Evolutionary conservation across 2,113 vertebrate genomes (phyloP), one percentile per base, ranked within the genome.

Genomic region (Ellobius talpinus): DNA sequence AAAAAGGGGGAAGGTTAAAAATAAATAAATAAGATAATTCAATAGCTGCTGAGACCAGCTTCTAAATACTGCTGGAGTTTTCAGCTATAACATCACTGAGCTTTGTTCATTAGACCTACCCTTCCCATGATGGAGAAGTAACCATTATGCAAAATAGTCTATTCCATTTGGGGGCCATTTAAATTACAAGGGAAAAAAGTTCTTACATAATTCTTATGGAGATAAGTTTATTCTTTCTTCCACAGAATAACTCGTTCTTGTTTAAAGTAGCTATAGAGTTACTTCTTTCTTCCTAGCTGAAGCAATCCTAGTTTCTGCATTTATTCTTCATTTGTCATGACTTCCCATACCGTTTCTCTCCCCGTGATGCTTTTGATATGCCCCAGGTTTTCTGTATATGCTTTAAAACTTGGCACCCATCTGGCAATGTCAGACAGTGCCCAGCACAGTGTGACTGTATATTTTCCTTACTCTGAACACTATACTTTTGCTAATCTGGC

Each of bases 401-500:
- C 82, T 61, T 87, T 92, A 52, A 94, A 63, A 52, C 36, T 93
- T 94, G 84, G 74, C 50, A 58, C 13, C 50, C 29, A 10, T 82
- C 55, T 73, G 76, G 16, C 65, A 81, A 21, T 85, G 23, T 84
- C 63, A 82, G 39, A 91, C 45, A 92, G 63, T 24, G 39, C 4
- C 11, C 12, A 81, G 4, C 63, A 50, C 23, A 89, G 47, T 21
- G 14, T 19, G 14, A 29, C 55, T 78, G 0, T 68, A 21, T 74
- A 10, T 88, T 87, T 68, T 16, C 47, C 74, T 85, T 94, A 82
- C 85, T 86, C 74, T 91, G 93, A 84, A 93, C 47, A 81, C 84
- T 89, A 21, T 89, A 52, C 47, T 91, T 93, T 87, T 93, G 90
- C 89, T 95, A 91, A 96, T 95, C 72, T 85, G 91, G 29, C 72